Conservation (phyloP, 2,888 invertebrate genomes). For the Tipula lateralis region DNA sequence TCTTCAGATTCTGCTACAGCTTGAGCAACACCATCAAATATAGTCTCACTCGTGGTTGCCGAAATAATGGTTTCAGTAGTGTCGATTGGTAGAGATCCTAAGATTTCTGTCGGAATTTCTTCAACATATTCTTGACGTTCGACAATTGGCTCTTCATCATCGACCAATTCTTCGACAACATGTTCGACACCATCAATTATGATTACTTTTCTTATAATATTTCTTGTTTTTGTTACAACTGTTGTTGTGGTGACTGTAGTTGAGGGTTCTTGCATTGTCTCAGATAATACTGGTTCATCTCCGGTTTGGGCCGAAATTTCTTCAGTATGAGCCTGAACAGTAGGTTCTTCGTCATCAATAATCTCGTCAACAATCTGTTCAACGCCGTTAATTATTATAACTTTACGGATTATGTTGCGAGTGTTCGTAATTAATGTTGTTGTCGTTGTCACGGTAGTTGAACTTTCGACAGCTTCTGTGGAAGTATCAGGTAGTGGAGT, state of each 20-base stretch:
- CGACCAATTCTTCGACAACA: conserved; percentile 74
- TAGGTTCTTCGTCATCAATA: neutral
- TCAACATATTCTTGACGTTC: neutral
- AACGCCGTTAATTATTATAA: neutral
- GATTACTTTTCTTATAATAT: conserved; percentile 69
- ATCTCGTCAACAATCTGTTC: conserved; percentile 31
- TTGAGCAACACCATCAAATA: too few relatives aligned
- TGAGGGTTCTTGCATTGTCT: neutral
- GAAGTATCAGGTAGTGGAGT: neutral
- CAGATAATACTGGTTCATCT: neutral
- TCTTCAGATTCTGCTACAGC: too few relatives aligned
- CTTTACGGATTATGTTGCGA: neutral
- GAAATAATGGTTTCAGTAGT: conserved; percentile 51
- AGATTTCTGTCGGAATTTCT: neutral
- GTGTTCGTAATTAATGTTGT: neutral
- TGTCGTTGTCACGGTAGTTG: neutral
- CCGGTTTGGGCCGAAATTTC: neutral
- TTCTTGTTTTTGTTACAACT: conserved; percentile 68
- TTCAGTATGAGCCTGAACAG: neutral
- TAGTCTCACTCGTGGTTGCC: conserved; percentile 67
- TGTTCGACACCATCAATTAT: conserved; percentile 81
- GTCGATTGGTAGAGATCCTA: neutral
- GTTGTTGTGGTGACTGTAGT: conserved; percentile 53
- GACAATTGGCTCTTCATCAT: conserved; percentile 47
- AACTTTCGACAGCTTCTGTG: neutral